phyloP scores from a whole-genome alignment of 2,888 invertebrate genomes.

The Proisotoma minuta region DNA sequence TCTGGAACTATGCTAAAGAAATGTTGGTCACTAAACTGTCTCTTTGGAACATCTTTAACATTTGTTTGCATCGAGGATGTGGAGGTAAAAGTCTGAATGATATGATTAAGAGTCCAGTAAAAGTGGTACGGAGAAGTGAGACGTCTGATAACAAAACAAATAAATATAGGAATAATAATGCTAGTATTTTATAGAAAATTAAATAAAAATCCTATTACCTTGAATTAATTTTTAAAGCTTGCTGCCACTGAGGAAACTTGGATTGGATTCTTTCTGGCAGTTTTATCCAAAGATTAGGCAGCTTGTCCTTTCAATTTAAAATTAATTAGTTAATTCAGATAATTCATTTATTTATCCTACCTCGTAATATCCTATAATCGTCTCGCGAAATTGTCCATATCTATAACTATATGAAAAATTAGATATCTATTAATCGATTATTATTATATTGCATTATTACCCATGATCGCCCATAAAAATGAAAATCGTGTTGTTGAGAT shows the following conservation, averaged over 20 bases:
- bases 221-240: background rate
- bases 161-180: too few relatives aligned
- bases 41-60: background rate
- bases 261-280: background rate
- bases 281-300: background rate
- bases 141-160: background rate
- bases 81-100: background rate
- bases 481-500: background rate
- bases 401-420: too few relatives aligned
- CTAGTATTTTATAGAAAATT: background rate
- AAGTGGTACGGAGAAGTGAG: background rate
- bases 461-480: slow-evolving; percentile 1
- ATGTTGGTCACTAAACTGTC: too few relatives aligned
- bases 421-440: too few relatives aligned
- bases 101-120: background rate
- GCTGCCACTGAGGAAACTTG: background rate
- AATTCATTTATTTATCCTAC: too few relatives aligned
- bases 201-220: background rate
- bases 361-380: background rate
- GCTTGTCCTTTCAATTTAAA: too few relatives aligned
- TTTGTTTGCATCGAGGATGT: background rate
- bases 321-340: too few relatives aligned
- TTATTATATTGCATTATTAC: too few relatives aligned
- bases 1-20: background rate
- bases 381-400: background rate